These are phyloP conservation scores for Corvus cornix DNA, from an alignment of 2,113 vertebrate species.

Conservation along the genomic window DNA sequence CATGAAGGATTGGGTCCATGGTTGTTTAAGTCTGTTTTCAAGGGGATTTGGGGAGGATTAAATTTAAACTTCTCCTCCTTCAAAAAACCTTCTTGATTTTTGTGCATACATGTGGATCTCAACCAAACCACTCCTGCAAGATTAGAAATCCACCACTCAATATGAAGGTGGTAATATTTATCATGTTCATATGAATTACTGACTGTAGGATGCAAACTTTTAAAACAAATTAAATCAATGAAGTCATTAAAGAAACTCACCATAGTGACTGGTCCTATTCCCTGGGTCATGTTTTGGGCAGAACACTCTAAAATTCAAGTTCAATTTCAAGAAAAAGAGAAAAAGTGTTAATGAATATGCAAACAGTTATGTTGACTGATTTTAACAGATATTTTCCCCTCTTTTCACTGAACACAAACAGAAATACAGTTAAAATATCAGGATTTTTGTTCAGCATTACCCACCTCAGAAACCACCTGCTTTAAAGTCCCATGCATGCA, in stretches of 20 bases:
- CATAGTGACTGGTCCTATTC: constrained; percentile 41
- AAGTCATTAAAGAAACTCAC: constrained; percentile 58
- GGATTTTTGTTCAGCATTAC: not conserved
- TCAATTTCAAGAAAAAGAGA: constrained; percentile 58
- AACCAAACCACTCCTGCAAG: not conserved
- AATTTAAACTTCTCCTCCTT: not conserved
- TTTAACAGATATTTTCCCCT: constrained; percentile 23
- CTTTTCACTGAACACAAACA: not conserved
- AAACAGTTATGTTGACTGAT: not conserved
- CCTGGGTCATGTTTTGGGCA: constrained; percentile 69
- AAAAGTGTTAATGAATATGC: constrained; percentile 28
- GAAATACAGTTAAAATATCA: not conserved
- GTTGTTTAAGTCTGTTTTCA: not conserved
- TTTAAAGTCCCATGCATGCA: not conserved
- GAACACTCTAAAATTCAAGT: constrained; percentile 68
- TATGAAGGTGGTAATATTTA: not conserved
- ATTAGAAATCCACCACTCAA: not conserved
- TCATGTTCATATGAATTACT: not conserved
- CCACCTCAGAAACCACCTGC: not conserved
- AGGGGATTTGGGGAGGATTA: not conserved
- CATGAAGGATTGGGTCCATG: not conserved
- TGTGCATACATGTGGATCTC: not conserved
- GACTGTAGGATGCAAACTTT: not conserved
- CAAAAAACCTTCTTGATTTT: not conserved
- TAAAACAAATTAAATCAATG: not conserved